Evolutionary conservation across 2,113 vertebrate genomes (phyloP), one percentile per base, ranked within the genome.

Genomic region (Steatornis caripensis): DNA sequence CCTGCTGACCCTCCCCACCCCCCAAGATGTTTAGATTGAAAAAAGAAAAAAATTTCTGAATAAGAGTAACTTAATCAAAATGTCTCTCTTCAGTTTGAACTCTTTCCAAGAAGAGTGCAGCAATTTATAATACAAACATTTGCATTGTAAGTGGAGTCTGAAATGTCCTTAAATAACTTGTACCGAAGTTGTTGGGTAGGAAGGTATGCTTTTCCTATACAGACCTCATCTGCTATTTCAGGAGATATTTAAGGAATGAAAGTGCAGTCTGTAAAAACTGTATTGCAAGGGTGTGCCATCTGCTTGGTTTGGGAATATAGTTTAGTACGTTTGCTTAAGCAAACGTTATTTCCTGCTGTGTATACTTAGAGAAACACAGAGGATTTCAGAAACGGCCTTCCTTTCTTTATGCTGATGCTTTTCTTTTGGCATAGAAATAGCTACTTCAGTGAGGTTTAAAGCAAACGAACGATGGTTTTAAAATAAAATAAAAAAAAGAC

Each of bases 101-200:
- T 66, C 81, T 87, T 94, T 94, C 89, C 91, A 95, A 82, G 91
- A 96, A 22, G 89, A 82, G n/a, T 62, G 30, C 24, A 68, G 81
- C 57, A 89, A 84, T 89, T 91, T 82, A 48, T 79, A 57, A 93
- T 68, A 69, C 74, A 87, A 95, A 94, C 69, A 82, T 94, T 91
- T 96, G 64, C 87, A 53, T 66, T 79, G 16, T 79, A 82, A 94
- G 87, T 75, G 57, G 84, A 91, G 70, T 36, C 93, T 94, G 91
- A 79, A 84, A 72, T 79, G 87, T 96, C 94, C 93, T 96, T 88
- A 89, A 62, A 68, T 96, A 87, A 93, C 95, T 95, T 84, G 51
- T 57, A 61, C 43, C 60, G 39, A 87, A 93, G 39, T 89, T 91
- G 34, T 39, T 55, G 89, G 85, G 45, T 93, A 45, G 66, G 77